Evolutionary conservation across 92 coral and sea anemone species (phyloP).

Genomic region (Actinostola sp.): DNA sequence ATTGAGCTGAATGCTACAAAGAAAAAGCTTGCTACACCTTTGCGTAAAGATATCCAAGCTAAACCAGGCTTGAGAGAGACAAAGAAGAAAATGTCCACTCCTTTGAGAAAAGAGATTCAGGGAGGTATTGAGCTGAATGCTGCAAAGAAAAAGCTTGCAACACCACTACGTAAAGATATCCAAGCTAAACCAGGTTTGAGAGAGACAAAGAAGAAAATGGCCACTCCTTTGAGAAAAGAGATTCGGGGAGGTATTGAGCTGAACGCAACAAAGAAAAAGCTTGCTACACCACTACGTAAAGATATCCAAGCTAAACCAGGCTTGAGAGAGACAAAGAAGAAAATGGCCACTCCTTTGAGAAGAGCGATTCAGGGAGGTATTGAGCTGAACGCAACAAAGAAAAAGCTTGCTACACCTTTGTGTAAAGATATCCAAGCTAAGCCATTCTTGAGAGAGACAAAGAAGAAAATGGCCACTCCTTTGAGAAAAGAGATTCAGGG

Average conservation of each 20-base stretch:
- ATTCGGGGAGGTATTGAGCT: conserved; percentile 55
- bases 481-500: conserved; percentile 62
- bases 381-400: conserved; percentile 36
- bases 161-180: conserved; percentile 50
- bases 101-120: no score
- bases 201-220: conserved; percentile 59
- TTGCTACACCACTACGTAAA: conserved; percentile 54
- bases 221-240: conserved; percentile 58
- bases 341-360: conserved; percentile 45
- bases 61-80: conserved; percentile 58
- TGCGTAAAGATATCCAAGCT: conserved; percentile 65
- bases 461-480: conserved; percentile 62
- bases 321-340: conserved; percentile 47
- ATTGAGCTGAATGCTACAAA: no score
- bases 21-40: no score
- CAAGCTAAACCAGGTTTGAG: conserved; percentile 41
- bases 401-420: conserved; percentile 52
- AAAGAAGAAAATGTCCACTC: conserved; percentile 62
- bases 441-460: conserved; percentile 51
- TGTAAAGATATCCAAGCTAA: conserved; percentile 48
- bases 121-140: no score
- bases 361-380: conserved; percentile 45
- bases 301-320: conserved; percentile 60
- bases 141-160: no score
- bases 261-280: conserved; percentile 58